Conservation (phyloP, 2,888 invertebrate species). For the Hedychridium roseum region DNA sequence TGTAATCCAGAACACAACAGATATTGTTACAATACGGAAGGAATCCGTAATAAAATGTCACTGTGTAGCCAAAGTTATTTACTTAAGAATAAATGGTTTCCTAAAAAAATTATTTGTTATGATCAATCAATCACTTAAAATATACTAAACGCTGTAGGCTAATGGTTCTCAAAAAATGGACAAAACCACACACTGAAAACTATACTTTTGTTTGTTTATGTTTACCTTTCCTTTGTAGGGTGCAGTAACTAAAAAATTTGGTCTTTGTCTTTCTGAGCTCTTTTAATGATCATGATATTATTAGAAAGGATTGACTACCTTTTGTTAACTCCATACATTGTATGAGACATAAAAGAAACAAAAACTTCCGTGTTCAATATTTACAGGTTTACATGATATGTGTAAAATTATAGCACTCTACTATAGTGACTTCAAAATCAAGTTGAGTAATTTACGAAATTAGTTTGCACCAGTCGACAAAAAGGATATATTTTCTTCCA, state of each 20-base stretch:
- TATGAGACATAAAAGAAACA: neutral
- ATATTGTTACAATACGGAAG: neutral
- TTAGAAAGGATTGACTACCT: neutral
- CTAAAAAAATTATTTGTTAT: too few relatives aligned
- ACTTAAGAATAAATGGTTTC: conserved; percentile 1
- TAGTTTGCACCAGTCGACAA: neutral
- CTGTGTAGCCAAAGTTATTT: conserved; percentile 3
- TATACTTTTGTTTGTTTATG: too few relatives aligned
- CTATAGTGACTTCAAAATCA: neutral
- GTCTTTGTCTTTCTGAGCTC: too few relatives aligned
- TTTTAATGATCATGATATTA: too few relatives aligned
- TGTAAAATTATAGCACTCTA: neutral
- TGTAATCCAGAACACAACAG: neutral
- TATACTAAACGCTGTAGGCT: too few relatives aligned
- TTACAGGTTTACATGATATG: neutral
- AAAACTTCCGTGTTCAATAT: neutral
- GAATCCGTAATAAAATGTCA: too few relatives aligned
- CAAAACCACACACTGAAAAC: too few relatives aligned
- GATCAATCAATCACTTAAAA: too few relatives aligned
- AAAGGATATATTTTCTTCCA: too few relatives aligned
- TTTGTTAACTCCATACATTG: neutral
- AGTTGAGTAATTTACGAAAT: neutral
- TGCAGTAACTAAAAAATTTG: too few relatives aligned
- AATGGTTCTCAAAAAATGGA: too few relatives aligned
- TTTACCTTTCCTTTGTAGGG: too few relatives aligned